Evolutionary conservation across 2,888 invertebrate genomes (phyloP).

Genomic region (Temnothorax ravouxi): DNA sequence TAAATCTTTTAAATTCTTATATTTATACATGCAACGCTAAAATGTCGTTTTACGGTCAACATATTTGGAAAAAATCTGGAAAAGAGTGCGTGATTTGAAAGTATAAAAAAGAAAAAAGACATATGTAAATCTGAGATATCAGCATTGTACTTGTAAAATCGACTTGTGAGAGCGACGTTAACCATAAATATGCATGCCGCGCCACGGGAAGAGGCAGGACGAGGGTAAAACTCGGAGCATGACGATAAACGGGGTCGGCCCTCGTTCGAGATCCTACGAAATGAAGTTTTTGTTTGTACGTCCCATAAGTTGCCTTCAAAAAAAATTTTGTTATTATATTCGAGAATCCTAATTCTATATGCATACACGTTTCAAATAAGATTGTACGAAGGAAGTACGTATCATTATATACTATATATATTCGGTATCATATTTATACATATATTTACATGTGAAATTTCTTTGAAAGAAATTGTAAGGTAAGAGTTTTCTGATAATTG

Average conservation of each 20-base stretch:
- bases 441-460: neutral
- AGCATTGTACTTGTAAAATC: constrained; percentile 84
- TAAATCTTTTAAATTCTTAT: neutral
- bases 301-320: constrained; percentile 43
- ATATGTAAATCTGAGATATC: constrained; percentile 82
- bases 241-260: constrained; percentile 82
- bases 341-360: neutral
- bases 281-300: constrained; percentile 76
- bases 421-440: too few species aligned
- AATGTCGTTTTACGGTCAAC: neutral
- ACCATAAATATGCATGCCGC: constrained; percentile 84
- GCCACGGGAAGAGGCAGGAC: constrained; percentile 59
- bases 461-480: neutral
- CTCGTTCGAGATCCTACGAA: constrained; percentile 73
- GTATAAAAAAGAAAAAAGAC: constrained; percentile 76
- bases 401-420: neutral
- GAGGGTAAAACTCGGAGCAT: constrained; percentile 76
- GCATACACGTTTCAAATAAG: neutral
- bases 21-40: neutral
- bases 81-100: constrained; percentile 70
- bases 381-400: neutral
- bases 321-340: neutral
- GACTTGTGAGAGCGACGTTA: constrained; percentile 83
- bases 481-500: neutral
- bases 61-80: neutral